phyloP scores from a whole-genome alignment of 2,888 invertebrate genomes.

The Pheosia gnoma region DNA sequence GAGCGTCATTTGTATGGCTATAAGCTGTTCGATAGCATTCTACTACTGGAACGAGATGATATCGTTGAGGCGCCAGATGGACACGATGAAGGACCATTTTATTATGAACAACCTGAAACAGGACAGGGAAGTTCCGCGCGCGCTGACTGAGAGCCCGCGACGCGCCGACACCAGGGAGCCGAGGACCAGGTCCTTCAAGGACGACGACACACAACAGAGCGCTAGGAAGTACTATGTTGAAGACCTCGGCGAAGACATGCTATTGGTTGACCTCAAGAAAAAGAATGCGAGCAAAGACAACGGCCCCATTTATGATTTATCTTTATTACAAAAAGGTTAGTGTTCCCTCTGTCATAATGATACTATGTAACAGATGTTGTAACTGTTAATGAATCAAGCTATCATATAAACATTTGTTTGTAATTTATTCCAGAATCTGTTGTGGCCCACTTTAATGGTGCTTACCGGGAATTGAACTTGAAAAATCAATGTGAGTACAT shows the following conservation, averaged over 20 bases:
- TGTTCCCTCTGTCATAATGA: slow-evolving; percentile 1
- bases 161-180: slow-evolving; percentile 52
- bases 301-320: slow-evolving; percentile 49
- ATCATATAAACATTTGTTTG: background rate
- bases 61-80: slow-evolving; percentile 69
- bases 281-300: slow-evolving; percentile 58
- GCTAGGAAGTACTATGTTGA: slow-evolving; percentile 67
- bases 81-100: slow-evolving; percentile 66
- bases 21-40: slow-evolving; percentile 70
- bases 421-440: slow-evolving; percentile 57
- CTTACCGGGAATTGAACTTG: slow-evolving; percentile 57
- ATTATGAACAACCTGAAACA: slow-evolving; percentile 57
- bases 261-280: slow-evolving; percentile 70
- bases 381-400: background rate
- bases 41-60: slow-evolving; percentile 77
- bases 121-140: slow-evolving; percentile 57
- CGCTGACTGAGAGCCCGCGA: slow-evolving; percentile 53
- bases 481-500: slow-evolving; percentile 64
- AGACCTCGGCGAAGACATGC: slow-evolving; percentile 70
- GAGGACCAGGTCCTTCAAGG: slow-evolving; percentile 47
- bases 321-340: slow-evolving; percentile 64
- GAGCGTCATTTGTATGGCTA: slow-evolving; percentile 68
- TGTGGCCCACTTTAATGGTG: slow-evolving; percentile 76
- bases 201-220: slow-evolving; percentile 47
- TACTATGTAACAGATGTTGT: background rate